Evolutionary conservation across 2,888 invertebrate species (phyloP).

Genomic region (Eristalis tenax): DNA sequence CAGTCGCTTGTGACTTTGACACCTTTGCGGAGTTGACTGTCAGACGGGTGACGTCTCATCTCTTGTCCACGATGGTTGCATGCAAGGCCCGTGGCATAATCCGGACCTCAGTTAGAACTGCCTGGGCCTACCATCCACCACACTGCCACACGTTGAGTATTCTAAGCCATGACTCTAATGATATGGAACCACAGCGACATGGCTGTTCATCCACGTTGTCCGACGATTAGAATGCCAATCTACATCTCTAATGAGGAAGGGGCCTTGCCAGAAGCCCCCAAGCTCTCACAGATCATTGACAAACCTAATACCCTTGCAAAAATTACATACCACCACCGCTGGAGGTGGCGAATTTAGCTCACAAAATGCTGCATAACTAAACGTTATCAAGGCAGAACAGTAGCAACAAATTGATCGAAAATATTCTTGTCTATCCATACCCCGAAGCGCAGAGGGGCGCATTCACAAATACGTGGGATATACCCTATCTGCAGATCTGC

Average conservation of each 20-base stretch:
- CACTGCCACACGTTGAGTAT: too few relatives aligned
- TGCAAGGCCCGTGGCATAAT: too few relatives aligned
- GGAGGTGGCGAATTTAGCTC: neutral
- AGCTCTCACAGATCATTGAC: neutral
- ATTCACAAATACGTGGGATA: slow-evolving; percentile 33
- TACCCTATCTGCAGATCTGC: slow-evolving; percentile 44
- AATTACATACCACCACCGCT: neutral
- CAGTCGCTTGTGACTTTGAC: slow-evolving; percentile 3
- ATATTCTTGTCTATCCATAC: slow-evolving; percentile 11
- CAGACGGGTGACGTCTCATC: neutral
- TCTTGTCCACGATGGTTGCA: too few relatives aligned
- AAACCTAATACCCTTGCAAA: neutral
- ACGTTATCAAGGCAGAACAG: slow-evolving; percentile 9
- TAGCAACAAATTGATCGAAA: slow-evolving; percentile 30
- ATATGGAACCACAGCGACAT: too few relatives aligned
- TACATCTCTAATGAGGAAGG: too few relatives aligned
- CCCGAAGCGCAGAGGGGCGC: neutral
- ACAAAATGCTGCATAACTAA: neutral
- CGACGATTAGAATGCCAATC: too few relatives aligned
- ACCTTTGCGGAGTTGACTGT: slow-evolving; percentile 14
- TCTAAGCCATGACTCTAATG: too few relatives aligned
- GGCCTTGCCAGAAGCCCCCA: neutral
- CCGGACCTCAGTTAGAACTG: too few relatives aligned
- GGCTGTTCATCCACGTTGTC: too few relatives aligned
- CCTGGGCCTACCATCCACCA: too few relatives aligned